phyloP scores from a whole-genome alignment of 2,797 vertebrate species.

The Sebastes diploproa region DNA sequence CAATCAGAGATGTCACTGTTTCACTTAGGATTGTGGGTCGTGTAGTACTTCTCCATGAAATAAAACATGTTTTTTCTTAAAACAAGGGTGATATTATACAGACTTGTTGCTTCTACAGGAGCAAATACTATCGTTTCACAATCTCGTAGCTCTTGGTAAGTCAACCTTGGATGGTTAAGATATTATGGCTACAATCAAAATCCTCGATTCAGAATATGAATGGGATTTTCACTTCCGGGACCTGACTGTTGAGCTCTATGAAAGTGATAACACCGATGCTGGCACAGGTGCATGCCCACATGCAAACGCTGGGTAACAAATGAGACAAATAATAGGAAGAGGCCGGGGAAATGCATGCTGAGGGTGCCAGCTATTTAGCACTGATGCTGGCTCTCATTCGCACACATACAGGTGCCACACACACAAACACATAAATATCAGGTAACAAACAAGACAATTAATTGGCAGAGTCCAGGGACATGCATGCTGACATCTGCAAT shows the following conservation, averaged over 20 bases:
- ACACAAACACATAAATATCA: constrained; percentile 9
- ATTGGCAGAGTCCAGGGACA: constrained; percentile 61
- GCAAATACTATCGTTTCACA: neutral
- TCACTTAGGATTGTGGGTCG: too few relatives aligned
- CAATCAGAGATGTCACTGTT: too few relatives aligned
- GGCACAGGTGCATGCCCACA: constrained; percentile 34
- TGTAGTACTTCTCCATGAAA: neutral
- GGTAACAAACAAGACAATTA: constrained; percentile 52
- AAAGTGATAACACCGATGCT: constrained; percentile 47
- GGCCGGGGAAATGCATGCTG: constrained; percentile 36
- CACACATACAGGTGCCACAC: neutral
- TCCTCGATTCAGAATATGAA: neutral
- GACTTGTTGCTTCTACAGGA: neutral
- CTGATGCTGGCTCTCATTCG: constrained; percentile 15
- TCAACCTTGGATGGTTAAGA: neutral
- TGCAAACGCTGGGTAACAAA: constrained; percentile 39
- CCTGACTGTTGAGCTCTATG: neutral
- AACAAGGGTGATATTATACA: neutral
- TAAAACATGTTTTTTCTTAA: neutral
- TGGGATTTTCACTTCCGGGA: neutral
- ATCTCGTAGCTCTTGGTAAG: neutral
- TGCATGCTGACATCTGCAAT: constrained; percentile 64
- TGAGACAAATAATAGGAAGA: constrained; percentile 49
- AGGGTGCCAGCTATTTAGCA: constrained; percentile 60
- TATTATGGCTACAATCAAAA: neutral